These are phyloP conservation scores for Odocoileus virginianus DNA, from an alignment of 2,113 vertebrate species.

Conservation along the genomic window DNA sequence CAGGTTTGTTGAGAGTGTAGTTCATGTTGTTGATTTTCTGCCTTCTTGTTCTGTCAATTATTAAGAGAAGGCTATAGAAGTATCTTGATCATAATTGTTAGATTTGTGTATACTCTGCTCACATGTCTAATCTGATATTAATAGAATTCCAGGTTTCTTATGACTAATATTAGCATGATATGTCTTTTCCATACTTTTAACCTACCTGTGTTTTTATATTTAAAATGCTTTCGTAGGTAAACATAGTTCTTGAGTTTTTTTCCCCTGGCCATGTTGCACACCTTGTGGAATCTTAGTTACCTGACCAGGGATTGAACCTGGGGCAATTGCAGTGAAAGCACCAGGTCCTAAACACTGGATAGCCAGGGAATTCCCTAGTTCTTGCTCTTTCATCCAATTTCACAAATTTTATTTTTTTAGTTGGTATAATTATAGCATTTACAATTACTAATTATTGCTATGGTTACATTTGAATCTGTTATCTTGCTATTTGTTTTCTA, in stretches of 20 bases:
- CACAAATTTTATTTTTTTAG: background rate
- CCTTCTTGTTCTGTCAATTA: background rate
- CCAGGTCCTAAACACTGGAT: background rate
- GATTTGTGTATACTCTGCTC: background rate
- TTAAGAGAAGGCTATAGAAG: background rate
- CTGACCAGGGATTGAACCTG: background rate
- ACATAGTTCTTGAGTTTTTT: background rate
- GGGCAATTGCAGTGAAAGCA: background rate
- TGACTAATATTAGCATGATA: background rate
- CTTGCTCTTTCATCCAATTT: background rate
- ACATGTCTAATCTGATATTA: background rate
- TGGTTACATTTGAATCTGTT: background rate
- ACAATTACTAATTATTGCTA: background rate
- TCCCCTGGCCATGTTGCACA: background rate
- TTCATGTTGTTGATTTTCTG: background rate
- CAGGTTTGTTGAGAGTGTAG: background rate
- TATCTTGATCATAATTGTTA: background rate
- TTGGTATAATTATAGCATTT: background rate
- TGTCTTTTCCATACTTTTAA: background rate
- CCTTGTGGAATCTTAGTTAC: background rate
- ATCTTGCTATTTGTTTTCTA: background rate
- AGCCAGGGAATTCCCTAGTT: background rate
- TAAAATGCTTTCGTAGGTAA: background rate
- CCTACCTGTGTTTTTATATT: background rate
- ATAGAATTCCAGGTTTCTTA: background rate